Evolutionary conservation across 2,888 invertebrate genomes (phyloP).

Genomic region (Tanaodytes sp.): DNA sequence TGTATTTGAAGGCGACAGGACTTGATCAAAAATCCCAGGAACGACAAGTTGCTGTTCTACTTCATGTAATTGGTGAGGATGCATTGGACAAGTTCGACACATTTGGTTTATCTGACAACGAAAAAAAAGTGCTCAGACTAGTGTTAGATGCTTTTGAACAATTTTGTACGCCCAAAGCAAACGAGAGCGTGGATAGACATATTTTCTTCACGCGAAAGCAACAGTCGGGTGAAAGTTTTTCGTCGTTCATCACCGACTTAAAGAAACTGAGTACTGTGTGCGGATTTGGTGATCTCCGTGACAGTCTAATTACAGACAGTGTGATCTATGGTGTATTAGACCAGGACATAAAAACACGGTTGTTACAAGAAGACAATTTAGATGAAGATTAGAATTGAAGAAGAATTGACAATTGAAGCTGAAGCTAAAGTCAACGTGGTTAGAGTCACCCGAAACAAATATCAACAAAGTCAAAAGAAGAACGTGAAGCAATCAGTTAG

Average conservation of each 20-base stretch:
- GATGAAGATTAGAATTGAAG: slow-evolving; percentile 36
- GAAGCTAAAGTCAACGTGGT: slow-evolving; percentile 10
- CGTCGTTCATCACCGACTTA: slow-evolving; percentile 23
- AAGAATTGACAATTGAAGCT: slow-evolving; percentile 25
- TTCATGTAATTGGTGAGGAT: slow-evolving; percentile 55
- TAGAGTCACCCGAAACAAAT: background rate
- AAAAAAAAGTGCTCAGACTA: slow-evolving; percentile 35
- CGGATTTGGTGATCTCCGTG: slow-evolving; percentile 53
- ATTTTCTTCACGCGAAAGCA: slow-evolving; percentile 55
- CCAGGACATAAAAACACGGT: slow-evolving; percentile 30
- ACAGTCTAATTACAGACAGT: slow-evolving; percentile 44
- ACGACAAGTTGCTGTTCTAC: slow-evolving; percentile 53
- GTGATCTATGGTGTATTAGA: slow-evolving; percentile 38
- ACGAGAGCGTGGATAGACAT: slow-evolving; percentile 51
- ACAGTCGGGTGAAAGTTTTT: slow-evolving; percentile 47
- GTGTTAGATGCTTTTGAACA: slow-evolving; percentile 54
- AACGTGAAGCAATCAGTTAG: background rate
- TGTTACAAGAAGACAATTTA: slow-evolving; percentile 35
- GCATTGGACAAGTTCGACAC: slow-evolving; percentile 54
- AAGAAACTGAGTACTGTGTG: slow-evolving; percentile 45
- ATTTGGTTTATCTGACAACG: slow-evolving; percentile 42
- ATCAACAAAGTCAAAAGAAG: background rate
- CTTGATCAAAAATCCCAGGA: slow-evolving; percentile 27
- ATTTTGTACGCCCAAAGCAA: slow-evolving; percentile 47
- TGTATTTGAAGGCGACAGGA: slow-evolving; percentile 58